Conservation (phyloP, 2,797 vertebrate species). For the Tenualosa ilisha region DNA sequence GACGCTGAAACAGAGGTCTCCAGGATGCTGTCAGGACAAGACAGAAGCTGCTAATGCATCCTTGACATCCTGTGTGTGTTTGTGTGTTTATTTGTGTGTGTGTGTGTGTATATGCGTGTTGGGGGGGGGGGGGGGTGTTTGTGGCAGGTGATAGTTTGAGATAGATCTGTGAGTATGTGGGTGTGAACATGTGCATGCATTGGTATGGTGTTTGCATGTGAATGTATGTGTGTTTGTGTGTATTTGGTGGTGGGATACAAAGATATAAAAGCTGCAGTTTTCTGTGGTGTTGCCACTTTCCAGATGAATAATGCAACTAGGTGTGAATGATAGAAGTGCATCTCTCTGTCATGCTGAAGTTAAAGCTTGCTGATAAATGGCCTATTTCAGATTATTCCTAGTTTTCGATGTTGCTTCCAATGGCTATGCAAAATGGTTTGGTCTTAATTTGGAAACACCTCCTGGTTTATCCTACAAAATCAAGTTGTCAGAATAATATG, state of each 20-base stretch:
- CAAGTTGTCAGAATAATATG: no score
- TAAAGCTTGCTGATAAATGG: no score
- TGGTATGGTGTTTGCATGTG: neutral
- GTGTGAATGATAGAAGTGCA: no score
- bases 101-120: constrained; percentile 17
- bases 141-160: no score
- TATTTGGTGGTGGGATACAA: neutral
- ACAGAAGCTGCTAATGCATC: neutral
- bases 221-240: neutral
- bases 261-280: neutral
- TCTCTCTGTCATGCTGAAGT: no score
- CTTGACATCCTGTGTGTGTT: neutral
- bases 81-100: neutral
- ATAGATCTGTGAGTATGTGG: no score
- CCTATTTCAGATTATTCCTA: no score
- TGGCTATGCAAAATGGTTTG: no score
- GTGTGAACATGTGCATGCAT: neutral
- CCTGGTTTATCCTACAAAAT: no score
- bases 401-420: no score
- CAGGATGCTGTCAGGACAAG: neutral
- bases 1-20: constrained; percentile 11
- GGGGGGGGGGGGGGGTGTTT: neutral
- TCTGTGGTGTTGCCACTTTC: neutral
- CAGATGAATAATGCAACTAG: no score
- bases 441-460: no score